Evolutionary conservation across 2,797 vertebrate species (phyloP).

Genomic region (Pelochelys cantorii): DNA sequence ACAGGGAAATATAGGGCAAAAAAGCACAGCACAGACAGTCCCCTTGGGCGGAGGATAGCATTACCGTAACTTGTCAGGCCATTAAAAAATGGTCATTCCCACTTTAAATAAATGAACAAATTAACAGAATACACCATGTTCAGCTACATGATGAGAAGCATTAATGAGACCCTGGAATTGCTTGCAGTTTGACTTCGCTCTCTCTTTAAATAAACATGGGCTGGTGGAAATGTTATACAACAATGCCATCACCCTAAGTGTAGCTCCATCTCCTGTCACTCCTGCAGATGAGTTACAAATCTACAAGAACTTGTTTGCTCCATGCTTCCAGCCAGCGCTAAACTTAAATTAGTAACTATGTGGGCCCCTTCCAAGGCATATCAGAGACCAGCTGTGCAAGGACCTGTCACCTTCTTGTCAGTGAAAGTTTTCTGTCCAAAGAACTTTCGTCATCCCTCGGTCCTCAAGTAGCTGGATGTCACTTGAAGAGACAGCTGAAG

Average conservation of each 20-base stretch:
- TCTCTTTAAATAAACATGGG: conserved; percentile 79
- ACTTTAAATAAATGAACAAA: conserved; percentile 65
- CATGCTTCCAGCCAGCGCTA: conserved; percentile 81
- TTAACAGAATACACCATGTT: conserved; percentile 57
- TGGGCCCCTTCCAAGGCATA: conserved; percentile 84
- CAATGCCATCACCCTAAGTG: conserved; percentile 61
- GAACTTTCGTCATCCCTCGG: conserved; percentile 91
- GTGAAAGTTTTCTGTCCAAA: conserved; percentile 96
- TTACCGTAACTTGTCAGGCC: conserved; percentile 46
- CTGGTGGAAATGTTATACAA: conserved; percentile 77
- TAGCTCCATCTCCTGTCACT: conserved; percentile 78
- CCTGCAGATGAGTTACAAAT: conserved; percentile 78
- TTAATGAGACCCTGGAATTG: conserved; percentile 67
- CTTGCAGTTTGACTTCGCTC: conserved; percentile 70
- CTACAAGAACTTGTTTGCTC: conserved; percentile 78
- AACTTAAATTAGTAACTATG: conserved; percentile 89
- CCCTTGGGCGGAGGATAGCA: conserved; percentile 26
- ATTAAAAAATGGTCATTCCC: conserved; percentile 45
- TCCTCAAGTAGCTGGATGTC: conserved; percentile 91
- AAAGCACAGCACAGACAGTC: conserved; percentile 8
- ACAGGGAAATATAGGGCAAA: conserved; percentile 38
- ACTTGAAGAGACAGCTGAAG: conserved; percentile 95
- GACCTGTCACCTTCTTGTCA: conserved; percentile 97
- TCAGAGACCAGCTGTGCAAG: conserved; percentile 90
- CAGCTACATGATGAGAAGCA: conserved; percentile 60